Percentiles rank a stretch among this genome's conserved stretches.
These are phyloP conservation scores for Mimas tiliae DNA, from an alignment of 2,888 invertebrate genomes.

Conservation along the genomic window DNA sequence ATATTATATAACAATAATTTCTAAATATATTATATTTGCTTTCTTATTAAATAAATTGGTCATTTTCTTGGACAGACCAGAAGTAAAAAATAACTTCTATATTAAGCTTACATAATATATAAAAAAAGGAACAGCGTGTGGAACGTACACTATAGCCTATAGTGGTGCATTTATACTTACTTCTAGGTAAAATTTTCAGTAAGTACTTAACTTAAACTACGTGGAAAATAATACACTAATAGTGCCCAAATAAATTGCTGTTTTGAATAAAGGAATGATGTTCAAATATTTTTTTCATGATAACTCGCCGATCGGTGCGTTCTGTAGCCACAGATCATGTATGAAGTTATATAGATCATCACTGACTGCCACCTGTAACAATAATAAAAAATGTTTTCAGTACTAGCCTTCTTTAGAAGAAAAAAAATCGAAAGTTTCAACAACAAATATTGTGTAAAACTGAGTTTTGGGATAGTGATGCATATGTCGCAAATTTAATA, in stretches of 20 bases:
- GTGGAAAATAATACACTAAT: not conserved
- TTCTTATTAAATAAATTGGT: too few species aligned
- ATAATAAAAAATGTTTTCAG: conserved; percentile 5
- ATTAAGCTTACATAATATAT: too few species aligned
- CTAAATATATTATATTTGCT: too few species aligned
- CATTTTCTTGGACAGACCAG: too few species aligned
- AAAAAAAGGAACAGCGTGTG: not conserved
- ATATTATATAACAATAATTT: too few species aligned
- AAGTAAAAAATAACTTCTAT: too few species aligned
- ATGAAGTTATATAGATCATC: conserved; percentile 96
- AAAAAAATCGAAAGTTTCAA: too few species aligned
- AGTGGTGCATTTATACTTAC: not conserved
- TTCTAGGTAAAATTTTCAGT: too few species aligned
- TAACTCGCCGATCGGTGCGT: conserved; percentile 98
- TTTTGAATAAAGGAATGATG: not conserved
- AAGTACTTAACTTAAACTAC: not conserved
- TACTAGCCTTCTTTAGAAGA: too few species aligned
- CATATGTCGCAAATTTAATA: too few species aligned
- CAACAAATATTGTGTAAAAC: too few species aligned
- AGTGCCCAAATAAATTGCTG: not conserved
- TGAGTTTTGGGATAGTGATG: too few species aligned
- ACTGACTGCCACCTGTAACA: conserved; percentile 93
- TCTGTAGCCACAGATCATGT: conserved; percentile 97
- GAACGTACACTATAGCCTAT: not conserved
- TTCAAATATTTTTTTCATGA: conserved; percentile 85